Evolutionary conservation across 2,888 invertebrate genomes (phyloP).

Genomic region (Agriopis marginaria): DNA sequence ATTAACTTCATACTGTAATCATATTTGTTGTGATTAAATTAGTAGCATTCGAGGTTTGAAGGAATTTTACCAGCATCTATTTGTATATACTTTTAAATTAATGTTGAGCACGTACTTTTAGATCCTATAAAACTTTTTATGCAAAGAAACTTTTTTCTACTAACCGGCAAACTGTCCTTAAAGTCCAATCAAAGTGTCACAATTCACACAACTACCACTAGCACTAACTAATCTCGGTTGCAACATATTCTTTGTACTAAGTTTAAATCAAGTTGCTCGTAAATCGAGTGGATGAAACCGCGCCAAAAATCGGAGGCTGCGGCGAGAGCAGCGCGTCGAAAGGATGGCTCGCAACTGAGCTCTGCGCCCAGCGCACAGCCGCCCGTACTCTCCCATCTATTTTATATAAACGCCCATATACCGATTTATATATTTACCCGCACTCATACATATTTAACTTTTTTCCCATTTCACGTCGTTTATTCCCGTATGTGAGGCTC

Average conservation of each 20-base stretch:
- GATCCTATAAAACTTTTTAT: neutral
- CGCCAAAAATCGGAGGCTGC: conserved; percentile 52
- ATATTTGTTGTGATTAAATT: too few species aligned
- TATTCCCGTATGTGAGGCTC: conserved; percentile 80
- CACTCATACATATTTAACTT: conserved; percentile 87
- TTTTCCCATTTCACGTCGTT: conserved; percentile 86
- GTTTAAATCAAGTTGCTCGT: conserved; percentile 18
- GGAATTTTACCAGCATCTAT: too few species aligned
- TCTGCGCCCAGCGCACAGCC: conserved; percentile 55
- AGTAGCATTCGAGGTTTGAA: too few species aligned
- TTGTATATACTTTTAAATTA: too few species aligned
- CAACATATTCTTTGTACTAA: conserved; percentile 15
- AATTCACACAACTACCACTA: conserved; percentile 35
- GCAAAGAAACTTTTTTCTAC: conserved; percentile 24
- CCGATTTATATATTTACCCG: conserved; percentile 86
- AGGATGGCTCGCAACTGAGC: conserved; percentile 76
- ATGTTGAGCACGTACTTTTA: too few species aligned
- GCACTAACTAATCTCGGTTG: conserved; percentile 30
- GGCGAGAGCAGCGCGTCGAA: conserved; percentile 44
- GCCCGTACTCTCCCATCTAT: conserved; percentile 73
- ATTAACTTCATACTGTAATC: neutral
- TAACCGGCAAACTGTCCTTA: conserved; percentile 35
- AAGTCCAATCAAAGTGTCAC: conserved; percentile 39
- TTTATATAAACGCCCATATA: conserved; percentile 83
- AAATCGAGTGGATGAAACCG: conserved; percentile 44